Conservation (phyloP, 2,797 vertebrate genomes). For the Diglossa cyanea region DNA sequence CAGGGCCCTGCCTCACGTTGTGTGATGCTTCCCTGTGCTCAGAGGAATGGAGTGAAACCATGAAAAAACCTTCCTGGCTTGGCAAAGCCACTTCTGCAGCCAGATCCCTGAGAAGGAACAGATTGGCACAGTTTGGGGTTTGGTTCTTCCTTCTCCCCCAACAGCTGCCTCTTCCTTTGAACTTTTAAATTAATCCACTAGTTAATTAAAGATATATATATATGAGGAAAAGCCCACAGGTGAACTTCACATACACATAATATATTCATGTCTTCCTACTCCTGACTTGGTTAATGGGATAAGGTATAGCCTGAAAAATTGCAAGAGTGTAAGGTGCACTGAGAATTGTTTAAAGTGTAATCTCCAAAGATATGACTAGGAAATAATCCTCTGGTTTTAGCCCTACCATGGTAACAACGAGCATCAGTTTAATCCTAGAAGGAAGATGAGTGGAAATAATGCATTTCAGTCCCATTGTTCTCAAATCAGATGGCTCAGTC, state of each 20-base stretch:
- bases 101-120: neutral
- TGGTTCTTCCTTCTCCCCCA: neutral
- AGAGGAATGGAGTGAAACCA: neutral
- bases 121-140: neutral
- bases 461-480: neutral
- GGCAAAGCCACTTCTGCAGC: neutral
- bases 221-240: neutral
- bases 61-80: neutral
- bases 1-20: neutral
- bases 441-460: slow-evolving; percentile 30
- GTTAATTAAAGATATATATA: neutral
- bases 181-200: neutral
- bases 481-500: neutral
- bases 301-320: neutral
- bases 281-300: neutral
- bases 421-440: neutral
- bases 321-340: neutral
- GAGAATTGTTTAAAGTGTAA: neutral
- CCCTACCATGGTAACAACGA: neutral
- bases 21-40: neutral
- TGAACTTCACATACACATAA: neutral
- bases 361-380: neutral
- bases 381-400: slow-evolving; percentile 15
- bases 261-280: neutral
- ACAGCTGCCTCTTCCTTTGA: neutral